phyloP scores from a whole-genome alignment of 2,113 vertebrate genomes.

The Halichoerus grypus region DNA sequence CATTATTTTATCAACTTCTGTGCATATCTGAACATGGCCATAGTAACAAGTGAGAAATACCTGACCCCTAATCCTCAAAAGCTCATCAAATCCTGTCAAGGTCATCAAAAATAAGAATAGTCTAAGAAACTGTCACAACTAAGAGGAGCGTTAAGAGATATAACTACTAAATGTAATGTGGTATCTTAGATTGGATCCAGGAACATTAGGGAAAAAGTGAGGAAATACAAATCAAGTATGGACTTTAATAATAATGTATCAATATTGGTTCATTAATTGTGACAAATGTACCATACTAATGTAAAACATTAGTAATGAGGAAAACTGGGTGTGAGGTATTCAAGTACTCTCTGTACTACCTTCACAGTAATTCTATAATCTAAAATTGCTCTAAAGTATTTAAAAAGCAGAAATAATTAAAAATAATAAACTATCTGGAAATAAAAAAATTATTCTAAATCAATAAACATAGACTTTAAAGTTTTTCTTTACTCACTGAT shows the following conservation, averaged over 20 bases:
- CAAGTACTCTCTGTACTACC: neutral
- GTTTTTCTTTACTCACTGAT: neutral
- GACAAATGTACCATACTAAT: neutral
- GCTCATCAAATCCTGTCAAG: neutral
- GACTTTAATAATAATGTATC: neutral
- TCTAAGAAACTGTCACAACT: neutral
- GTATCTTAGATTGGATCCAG: neutral
- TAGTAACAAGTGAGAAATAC: neutral
- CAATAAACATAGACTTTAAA: neutral
- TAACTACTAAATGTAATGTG: neutral
- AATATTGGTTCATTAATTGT: neutral
- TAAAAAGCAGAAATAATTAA: neutral
- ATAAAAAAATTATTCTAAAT: neutral
- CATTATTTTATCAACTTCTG: neutral
- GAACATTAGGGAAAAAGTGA: neutral
- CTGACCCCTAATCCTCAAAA: neutral
- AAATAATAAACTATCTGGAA: neutral
- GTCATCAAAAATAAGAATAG: neutral
- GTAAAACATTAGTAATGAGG: neutral
- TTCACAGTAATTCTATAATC: neutral
- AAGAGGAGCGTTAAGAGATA: neutral
- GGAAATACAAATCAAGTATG: neutral
- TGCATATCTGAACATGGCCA: neutral
- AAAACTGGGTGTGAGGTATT: neutral
- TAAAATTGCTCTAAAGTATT: constrained; percentile 2